These are phyloP conservation scores for Pollenia griseotomentosa DNA, from an alignment of 2,888 invertebrate genomes.

Conservation along the genomic window DNA sequence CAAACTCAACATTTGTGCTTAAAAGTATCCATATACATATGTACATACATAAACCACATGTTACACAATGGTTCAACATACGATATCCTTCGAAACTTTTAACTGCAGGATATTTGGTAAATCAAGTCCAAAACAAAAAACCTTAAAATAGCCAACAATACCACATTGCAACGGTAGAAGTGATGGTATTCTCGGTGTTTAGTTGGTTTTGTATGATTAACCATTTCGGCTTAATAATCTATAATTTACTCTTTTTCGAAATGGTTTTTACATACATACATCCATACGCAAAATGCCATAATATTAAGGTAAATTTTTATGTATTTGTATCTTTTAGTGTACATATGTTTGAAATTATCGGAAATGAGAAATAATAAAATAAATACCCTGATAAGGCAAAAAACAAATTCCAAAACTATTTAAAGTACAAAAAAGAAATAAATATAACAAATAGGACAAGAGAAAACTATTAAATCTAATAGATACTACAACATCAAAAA, in stretches of 20 bases:
- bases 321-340: no score
- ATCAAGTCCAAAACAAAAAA: not conserved
- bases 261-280: not conserved
- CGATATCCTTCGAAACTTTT: no score
- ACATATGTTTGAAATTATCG: not conserved
- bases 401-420: conserved; percentile 16
- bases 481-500: not conserved
- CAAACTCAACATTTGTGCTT: no score
- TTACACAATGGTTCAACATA: no score
- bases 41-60: no score
- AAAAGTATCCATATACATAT: no score
- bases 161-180: not conserved
- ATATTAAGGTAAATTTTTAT: no score
- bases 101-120: not conserved
- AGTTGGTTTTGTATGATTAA: conserved; percentile 11
- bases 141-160: not conserved
- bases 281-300: no score
- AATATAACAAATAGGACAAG: not conserved
- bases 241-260: conserved; percentile 18
- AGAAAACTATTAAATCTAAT: conserved; percentile 11
- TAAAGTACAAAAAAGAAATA: not conserved
- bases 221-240: conserved; percentile 11
- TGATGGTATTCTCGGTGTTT: not conserved
- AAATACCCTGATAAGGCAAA: not conserved
- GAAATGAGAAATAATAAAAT: not conserved